Evolutionary conservation across 2,797 vertebrate genomes (phyloP).

Genomic region (Chelon auratus): DNA sequence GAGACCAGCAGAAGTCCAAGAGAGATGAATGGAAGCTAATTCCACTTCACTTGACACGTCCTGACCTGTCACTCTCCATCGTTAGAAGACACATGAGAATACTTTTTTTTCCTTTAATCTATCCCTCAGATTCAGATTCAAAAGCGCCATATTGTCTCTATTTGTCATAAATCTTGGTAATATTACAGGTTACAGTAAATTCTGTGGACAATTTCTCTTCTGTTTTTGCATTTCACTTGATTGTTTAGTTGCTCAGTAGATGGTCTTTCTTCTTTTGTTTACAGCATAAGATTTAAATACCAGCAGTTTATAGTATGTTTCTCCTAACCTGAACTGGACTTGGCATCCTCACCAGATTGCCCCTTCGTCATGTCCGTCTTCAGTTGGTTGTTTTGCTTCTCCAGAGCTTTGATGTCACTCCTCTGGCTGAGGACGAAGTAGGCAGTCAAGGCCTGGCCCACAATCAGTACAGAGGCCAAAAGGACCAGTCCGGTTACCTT

Average conservation of each 20-base stretch:
- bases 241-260: not conserved
- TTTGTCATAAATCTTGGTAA: not conserved
- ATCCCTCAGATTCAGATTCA: not conserved
- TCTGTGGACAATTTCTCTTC: not conserved
- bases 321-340: not conserved
- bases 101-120: not conserved
- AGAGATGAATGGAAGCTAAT: not conserved
- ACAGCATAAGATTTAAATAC: not conserved
- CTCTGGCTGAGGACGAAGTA: conserved; percentile 89
- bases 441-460: conserved; percentile 85
- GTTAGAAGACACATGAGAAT: not conserved
- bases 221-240: not conserved
- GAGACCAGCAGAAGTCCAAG: not conserved
- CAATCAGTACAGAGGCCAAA: conserved; percentile 88
- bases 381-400: conserved; percentile 75
- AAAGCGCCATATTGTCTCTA: not conserved
- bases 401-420: conserved; percentile 83
- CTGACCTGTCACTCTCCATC: not conserved
- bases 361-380: conserved; percentile 72
- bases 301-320: not conserved
- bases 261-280: not conserved
- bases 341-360: conserved; percentile 59
- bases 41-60: not conserved
- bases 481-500: conserved; percentile 85
- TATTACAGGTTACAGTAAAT: not conserved